These are phyloP conservation scores for Cynaeus angustus DNA, from an alignment of 2,888 invertebrate species.

Conservation along the genomic window DNA sequence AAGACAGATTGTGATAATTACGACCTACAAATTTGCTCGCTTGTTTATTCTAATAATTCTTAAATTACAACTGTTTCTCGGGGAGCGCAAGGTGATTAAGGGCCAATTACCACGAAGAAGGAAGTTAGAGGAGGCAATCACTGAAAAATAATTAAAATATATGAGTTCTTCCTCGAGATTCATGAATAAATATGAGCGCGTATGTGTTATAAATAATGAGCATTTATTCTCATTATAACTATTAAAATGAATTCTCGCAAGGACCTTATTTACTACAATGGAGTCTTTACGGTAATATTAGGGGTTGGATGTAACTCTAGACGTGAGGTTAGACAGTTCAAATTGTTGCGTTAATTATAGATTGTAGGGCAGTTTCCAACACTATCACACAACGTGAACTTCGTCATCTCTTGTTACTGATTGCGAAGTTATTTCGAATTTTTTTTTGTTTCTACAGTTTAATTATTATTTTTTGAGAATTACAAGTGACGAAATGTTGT, in stretches of 20 bases:
- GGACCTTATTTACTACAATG: slow-evolving; percentile 34
- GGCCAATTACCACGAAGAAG: slow-evolving; percentile 34
- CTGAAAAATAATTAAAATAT: slow-evolving; percentile 51
- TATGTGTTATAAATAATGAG: slow-evolving; percentile 46
- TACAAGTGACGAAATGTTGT: too few relatives aligned
- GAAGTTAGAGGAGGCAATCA: slow-evolving; percentile 45
- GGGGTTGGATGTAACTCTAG: slow-evolving; percentile 27
- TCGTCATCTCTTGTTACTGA: slow-evolving; percentile 14
- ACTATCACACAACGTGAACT: slow-evolving; percentile 27
- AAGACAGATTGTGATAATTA: slow-evolving; percentile 15
- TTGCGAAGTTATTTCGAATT: not conserved
- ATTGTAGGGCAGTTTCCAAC: slow-evolving; percentile 26
- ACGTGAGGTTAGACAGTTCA: slow-evolving; percentile 28
- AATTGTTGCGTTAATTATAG: slow-evolving; percentile 44
- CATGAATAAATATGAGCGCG: slow-evolving; percentile 49
- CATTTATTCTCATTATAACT: slow-evolving; percentile 47
- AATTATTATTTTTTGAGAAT: too few relatives aligned
- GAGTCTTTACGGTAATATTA: slow-evolving; percentile 23
- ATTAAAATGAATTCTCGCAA: slow-evolving; percentile 40
- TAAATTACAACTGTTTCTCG: slow-evolving; percentile 26
- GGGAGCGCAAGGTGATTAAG: slow-evolving; percentile 24
- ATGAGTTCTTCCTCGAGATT: slow-evolving; percentile 37
- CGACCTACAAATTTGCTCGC: slow-evolving; percentile 13
- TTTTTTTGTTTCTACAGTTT: too few relatives aligned
- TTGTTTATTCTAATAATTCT: slow-evolving; percentile 35